phyloP scores from a whole-genome alignment of 2,797 vertebrate genomes.

The Cryptoblepharus egeriae region DNA sequence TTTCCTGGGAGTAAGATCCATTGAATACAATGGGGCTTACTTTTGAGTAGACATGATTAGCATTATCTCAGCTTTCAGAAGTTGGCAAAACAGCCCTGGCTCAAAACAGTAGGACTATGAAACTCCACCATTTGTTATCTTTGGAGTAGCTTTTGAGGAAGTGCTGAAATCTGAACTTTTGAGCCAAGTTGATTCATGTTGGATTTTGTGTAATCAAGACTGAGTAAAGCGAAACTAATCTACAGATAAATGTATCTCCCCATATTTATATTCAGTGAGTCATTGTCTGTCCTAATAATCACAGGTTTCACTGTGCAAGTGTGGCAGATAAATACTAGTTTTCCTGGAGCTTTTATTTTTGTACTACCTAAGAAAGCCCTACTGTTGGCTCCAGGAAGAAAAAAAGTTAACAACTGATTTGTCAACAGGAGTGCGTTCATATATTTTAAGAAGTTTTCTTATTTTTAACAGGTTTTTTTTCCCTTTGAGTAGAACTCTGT shows the following conservation, averaged over 20 bases:
- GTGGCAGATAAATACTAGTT: slow-evolving; percentile 42
- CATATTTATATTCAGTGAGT: slow-evolving; percentile 70
- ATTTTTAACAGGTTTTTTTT: too few species aligned
- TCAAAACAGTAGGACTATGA: neutral
- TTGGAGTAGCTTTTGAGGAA: slow-evolving; percentile 42
- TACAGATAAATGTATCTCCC: slow-evolving; percentile 70
- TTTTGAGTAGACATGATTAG: too few species aligned
- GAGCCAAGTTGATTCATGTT: slow-evolving; percentile 64
- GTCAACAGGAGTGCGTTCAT: too few species aligned
- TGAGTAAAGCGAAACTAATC: slow-evolving; percentile 75
- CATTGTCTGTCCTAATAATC: slow-evolving; percentile 59
- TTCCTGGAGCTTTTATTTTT: slow-evolving; percentile 41
- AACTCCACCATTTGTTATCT: slow-evolving; percentile 42
- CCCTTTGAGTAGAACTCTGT: too few species aligned
- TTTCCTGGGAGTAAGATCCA: too few species aligned
- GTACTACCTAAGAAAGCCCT: neutral
- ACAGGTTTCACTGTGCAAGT: slow-evolving; percentile 42
- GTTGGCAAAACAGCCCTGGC: neutral
- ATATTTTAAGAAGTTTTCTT: too few species aligned
- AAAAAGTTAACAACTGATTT: too few species aligned
- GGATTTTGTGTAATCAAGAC: slow-evolving; percentile 66
- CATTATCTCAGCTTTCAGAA: neutral
- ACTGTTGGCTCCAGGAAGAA: too few species aligned
- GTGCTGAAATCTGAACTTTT: slow-evolving; percentile 43
- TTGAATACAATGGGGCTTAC: too few species aligned